These are phyloP conservation scores for Loxodonta africana DNA, from an alignment of 2,113 vertebrate species.

Conservation along the genomic window DNA sequence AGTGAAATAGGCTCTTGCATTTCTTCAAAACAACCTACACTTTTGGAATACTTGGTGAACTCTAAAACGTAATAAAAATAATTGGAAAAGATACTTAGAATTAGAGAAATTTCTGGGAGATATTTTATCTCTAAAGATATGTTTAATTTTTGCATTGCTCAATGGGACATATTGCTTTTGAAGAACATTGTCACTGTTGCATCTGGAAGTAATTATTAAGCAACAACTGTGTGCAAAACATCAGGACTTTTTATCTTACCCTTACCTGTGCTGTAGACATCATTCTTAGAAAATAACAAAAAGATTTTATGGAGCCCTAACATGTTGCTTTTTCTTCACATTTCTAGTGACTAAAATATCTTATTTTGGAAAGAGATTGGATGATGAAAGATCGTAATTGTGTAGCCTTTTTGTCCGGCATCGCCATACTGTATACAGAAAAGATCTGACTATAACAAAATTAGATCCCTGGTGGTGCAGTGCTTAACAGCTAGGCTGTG, in stretches of 20 bases:
- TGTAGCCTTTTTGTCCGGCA: neutral
- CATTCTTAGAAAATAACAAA: neutral
- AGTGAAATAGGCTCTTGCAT: neutral
- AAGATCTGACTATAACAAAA: neutral
- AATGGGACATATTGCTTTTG: neutral
- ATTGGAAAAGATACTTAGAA: conserved; percentile 8
- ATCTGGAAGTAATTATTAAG: conserved; percentile 1
- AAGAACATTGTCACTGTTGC: neutral
- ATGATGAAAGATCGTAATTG: conserved; percentile 16
- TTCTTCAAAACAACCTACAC: conserved; percentile 2
- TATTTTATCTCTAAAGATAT: neutral
- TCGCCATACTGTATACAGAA: neutral
- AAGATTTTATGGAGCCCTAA: neutral
- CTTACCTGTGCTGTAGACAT: neutral
- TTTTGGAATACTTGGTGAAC: conserved; percentile 7
- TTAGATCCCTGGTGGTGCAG: too few relatives aligned
- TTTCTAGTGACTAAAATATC: conserved; percentile 30
- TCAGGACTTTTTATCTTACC: neutral
- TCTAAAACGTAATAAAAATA: neutral
- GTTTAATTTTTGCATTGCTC: conserved; percentile 3
- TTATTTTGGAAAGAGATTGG: conserved; percentile 37
- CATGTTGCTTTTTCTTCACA: conserved; percentile 15
- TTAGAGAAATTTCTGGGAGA: neutral
- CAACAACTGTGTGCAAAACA: neutral
- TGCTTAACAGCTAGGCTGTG: too few relatives aligned